These are phyloP conservation scores for Zeus faber DNA, from an alignment of 2,113 vertebrate genomes.

Conservation along the genomic window DNA sequence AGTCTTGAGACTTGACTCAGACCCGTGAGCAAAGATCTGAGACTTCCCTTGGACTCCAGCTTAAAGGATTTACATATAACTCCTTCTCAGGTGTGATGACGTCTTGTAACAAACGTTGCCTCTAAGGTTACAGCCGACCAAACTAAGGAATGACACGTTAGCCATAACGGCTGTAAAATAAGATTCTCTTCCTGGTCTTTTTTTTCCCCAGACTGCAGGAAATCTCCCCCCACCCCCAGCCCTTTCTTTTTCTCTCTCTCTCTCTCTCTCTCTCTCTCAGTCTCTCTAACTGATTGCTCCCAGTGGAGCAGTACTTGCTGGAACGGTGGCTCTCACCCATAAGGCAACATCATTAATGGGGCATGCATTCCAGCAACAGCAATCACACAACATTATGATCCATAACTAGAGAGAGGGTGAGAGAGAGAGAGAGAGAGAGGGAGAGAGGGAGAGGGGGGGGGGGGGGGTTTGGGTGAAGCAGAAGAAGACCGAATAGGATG, in stretches of 20 bases:
- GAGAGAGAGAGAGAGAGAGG: neutral
- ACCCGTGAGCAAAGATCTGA: too few relatives aligned
- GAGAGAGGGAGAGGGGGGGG: neutral
- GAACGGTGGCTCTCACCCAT: constrained; percentile 40
- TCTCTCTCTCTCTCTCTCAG: neutral
- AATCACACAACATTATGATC: constrained; percentile 44
- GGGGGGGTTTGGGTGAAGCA: neutral
- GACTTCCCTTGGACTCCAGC: too few relatives aligned
- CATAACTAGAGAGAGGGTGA: constrained; percentile 28
- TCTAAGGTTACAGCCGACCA: too few relatives aligned
- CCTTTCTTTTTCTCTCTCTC: neutral
- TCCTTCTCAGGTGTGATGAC: too few relatives aligned
- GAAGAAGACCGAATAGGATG: too few relatives aligned
- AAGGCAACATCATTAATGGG: constrained; percentile 46
- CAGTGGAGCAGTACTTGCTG: constrained; percentile 22
- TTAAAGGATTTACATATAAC: too few relatives aligned
- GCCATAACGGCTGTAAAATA: too few relatives aligned
- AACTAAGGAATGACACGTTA: too few relatives aligned
- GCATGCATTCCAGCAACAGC: constrained; percentile 38
- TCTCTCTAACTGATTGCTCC: constrained; percentile 33
- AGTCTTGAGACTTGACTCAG: too few relatives aligned
- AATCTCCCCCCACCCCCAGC: neutral
- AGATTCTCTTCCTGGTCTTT: too few relatives aligned
- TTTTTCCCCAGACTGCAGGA: neutral
- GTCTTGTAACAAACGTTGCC: too few relatives aligned